phyloP scores from a whole-genome alignment of 2,113 vertebrate species.

The Epinephelus cyanopodus region DNA sequence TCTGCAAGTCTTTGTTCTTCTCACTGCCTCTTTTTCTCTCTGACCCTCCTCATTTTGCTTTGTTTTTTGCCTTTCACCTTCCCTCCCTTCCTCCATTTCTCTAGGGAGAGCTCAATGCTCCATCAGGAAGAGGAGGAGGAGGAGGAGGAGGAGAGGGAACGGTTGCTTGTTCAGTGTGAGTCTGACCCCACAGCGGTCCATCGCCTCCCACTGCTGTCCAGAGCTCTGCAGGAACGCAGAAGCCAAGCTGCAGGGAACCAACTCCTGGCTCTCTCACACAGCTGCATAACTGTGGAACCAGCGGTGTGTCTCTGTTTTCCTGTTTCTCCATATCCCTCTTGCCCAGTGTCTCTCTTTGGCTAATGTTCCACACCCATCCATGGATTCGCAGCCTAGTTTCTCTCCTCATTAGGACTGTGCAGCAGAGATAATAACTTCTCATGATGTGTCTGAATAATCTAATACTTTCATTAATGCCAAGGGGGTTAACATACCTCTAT shows the following conservation, averaged over 20 bases:
- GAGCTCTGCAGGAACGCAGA: slow-evolving; percentile 76
- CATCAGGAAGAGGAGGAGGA: slow-evolving; percentile 68
- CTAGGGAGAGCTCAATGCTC: slow-evolving; percentile 79
- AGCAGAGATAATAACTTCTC: background rate
- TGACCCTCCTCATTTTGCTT: background rate
- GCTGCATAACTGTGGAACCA: slow-evolving; percentile 84
- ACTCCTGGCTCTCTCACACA: slow-evolving; percentile 76
- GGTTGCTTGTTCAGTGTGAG: slow-evolving; percentile 78
- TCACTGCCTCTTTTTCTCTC: background rate
- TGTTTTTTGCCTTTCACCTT: slow-evolving; percentile 26
- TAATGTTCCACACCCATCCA: background rate
- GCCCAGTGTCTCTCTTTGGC: background rate
- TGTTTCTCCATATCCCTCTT: background rate
- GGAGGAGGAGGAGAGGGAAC: slow-evolving; percentile 27
- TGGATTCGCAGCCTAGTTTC: background rate
- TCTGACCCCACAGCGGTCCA: slow-evolving; percentile 76
- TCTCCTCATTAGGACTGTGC: background rate
- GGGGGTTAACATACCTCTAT: background rate
- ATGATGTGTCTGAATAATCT: background rate
- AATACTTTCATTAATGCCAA: background rate
- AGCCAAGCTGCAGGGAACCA: slow-evolving; percentile 65
- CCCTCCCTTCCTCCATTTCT: background rate
- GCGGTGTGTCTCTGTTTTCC: slow-evolving; percentile 75
- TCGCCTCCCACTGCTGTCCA: slow-evolving; percentile 74
- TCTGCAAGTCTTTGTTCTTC: slow-evolving; percentile 25